Evolutionary conservation across 2,797 vertebrate species (phyloP), one percentile per base, ranked within the genome.

Genomic region (Enteromius paludinosus): DNA sequence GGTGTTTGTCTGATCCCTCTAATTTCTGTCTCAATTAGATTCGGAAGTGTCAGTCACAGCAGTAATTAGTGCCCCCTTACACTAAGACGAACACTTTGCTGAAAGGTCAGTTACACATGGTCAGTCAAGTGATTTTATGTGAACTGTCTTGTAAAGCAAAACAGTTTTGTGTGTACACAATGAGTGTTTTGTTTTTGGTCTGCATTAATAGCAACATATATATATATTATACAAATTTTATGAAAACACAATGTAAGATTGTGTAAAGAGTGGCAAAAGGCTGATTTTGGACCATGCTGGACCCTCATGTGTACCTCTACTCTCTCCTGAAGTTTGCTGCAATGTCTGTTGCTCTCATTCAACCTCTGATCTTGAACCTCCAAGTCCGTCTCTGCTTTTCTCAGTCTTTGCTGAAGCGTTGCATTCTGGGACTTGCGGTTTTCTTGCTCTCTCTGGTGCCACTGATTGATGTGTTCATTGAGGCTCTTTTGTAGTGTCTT

Each of bases 381-480:
- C 82, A 96, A 89, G 76, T 98, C 97, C 0, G 92, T 93, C 77
- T 98, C 96, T 11, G 96, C 91, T 86, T 95, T 95, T 90, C 95
- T 95, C 83, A 97, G 93, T 81, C 96, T 94, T 79, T 97, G 95
- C 83, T 95, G 93, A 52, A 97, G 91, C 10, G 96, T 92, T 0
- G 90, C 90, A 90, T 96, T 96, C 89, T 95, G 92, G 45, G 89
- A 93, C 45, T 93, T 96, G 88, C 94, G 96, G 90, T 96, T 96
- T 86, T 96, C 96, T 0, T 91, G 90, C 87, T 97, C 96, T 89
- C 94, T 94, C 90, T 96, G 95, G 79, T 96, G 96, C 94, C 95
- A 95, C 84, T 93, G 94, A 86, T 89, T 93, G 82, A 94, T 92
- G 69, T 95, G 95, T 85, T 97, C 95, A 20, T 90, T 91, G 86